Percentiles rank a stretch among this genome's conserved stretches.
These are phyloP conservation scores for Dissostichus mawsoni DNA, from an alignment of 2,113 vertebrate genomes.

Conservation along the genomic window DNA sequence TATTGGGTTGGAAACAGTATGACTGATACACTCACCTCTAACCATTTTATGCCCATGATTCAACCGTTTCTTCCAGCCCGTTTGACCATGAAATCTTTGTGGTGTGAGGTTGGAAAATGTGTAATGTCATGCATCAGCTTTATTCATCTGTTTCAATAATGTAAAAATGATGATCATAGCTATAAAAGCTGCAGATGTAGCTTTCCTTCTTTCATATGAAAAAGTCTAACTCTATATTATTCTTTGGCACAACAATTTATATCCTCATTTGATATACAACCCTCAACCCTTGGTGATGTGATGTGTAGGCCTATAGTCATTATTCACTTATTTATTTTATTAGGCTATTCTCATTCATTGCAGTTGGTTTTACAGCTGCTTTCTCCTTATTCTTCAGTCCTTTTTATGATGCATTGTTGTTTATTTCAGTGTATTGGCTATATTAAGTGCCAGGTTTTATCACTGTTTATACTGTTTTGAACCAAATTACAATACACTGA, in stretches of 20 bases:
- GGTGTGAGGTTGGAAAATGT: slow-evolving; percentile 21
- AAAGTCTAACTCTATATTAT: no score
- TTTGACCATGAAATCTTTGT: slow-evolving; percentile 8
- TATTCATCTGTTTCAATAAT: slow-evolving; percentile 1
- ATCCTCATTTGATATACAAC: no score
- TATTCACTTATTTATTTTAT: not conserved
- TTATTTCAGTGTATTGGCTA: not conserved
- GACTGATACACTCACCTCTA: not conserved
- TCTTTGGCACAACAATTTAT: no score
- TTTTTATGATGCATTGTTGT: not conserved
- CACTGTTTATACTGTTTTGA: not conserved
- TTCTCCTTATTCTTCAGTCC: no score
- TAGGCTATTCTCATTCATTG: not conserved
- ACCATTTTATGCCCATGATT: not conserved
- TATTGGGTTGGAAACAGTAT: not conserved
- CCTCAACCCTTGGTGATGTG: not conserved
- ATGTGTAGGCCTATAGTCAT: not conserved
- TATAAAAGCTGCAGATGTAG: no score
- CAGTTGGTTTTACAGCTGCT: no score
- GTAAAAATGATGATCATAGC: no score
- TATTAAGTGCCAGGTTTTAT: not conserved
- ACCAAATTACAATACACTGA: no score
- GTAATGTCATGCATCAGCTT: not conserved
- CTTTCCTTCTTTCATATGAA: not conserved
- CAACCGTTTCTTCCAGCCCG: not conserved